Percentiles rank a stretch among this genome's conserved stretches.
Conservation (phyloP, 2,888 invertebrate genomes). For the Labia minor region DNA sequence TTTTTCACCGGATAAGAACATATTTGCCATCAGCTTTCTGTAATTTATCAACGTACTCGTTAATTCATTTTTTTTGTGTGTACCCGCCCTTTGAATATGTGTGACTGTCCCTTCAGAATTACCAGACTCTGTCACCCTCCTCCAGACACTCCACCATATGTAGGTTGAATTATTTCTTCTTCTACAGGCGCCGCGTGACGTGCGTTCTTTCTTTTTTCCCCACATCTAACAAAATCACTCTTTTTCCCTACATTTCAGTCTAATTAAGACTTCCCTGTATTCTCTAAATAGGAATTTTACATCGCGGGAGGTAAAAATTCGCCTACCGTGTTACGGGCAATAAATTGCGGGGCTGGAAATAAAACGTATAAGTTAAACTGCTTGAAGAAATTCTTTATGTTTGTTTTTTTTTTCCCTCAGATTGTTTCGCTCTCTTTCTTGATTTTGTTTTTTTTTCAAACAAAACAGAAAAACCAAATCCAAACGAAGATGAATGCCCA, state of each 20-base stretch:
- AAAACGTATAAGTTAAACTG: conserved; percentile 1
- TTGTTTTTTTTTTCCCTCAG: no score
- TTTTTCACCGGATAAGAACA: not conserved
- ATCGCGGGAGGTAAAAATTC: conserved; percentile 13
- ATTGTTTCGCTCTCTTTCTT: no score
- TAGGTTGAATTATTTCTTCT: not conserved
- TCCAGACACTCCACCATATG: not conserved
- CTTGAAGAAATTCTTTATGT: not conserved
- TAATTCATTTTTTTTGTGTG: not conserved
- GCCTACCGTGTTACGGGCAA: not conserved
- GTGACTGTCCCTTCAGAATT: not conserved
- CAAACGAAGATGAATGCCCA: no score
- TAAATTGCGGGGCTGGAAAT: conserved; percentile 5
- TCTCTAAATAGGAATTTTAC: conserved; percentile 1
- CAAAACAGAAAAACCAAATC: no score
- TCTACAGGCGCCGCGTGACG: not conserved
- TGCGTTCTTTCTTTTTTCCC: not conserved
- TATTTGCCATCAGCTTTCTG: not conserved
- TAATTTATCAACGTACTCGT: conserved; percentile 13
- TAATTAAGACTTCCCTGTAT: conserved; percentile 8
- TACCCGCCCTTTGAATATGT: no score
- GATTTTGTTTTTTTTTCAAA: no score
- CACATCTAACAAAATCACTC: no score
- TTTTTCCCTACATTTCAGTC: not conserved
- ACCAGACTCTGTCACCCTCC: not conserved